Evolutionary conservation across 2,888 invertebrate species (phyloP).

Genomic region (Phymatocera aterrima): DNA sequence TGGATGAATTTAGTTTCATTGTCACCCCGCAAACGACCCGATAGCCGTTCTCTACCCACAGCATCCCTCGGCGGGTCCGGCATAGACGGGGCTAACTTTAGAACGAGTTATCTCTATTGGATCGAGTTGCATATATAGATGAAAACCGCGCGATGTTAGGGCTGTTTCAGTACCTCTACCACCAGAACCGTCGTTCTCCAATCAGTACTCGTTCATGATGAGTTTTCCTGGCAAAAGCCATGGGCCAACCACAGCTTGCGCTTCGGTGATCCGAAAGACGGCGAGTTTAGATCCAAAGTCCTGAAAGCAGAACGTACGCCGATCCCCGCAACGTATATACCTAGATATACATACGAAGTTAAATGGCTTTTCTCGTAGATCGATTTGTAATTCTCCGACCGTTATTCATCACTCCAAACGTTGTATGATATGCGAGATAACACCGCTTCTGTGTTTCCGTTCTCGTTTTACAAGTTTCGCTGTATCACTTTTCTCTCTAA

Average conservation of each 20-base stretch:
- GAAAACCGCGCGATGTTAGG: slow-evolving; percentile 40
- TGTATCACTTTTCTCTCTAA: slow-evolving; percentile 2
- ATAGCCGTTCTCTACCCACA: slow-evolving; percentile 29
- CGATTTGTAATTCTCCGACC: slow-evolving; percentile 19
- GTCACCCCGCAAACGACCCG: slow-evolving; percentile 29
- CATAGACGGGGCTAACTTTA: slow-evolving; percentile 17
- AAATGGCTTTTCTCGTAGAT: slow-evolving; percentile 22
- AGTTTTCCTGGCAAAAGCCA: slow-evolving; percentile 38
- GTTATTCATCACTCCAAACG: slow-evolving; percentile 16
- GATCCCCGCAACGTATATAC: neutral
- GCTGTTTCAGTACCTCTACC: slow-evolving; percentile 29
- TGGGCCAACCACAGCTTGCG: slow-evolving; percentile 34
- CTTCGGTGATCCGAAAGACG: slow-evolving; percentile 35
- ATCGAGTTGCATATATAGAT: slow-evolving; percentile 41
- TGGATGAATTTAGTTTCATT: slow-evolving; percentile 22
- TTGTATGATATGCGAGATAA: neutral
- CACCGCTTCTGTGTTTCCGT: neutral
- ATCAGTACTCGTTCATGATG: slow-evolving; percentile 30
- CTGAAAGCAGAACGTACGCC: slow-evolving; percentile 10
- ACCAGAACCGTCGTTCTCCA: slow-evolving; percentile 27
- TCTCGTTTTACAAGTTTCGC: slow-evolving; percentile 1
- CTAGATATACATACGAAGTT: slow-evolving; percentile 28
- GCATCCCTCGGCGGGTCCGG: slow-evolving; percentile 27
- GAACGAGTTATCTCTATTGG: slow-evolving; percentile 40
- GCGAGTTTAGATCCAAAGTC: slow-evolving; percentile 29